phyloP scores from a whole-genome alignment of 2,888 invertebrate genomes.

The Drosophila atripex region DNA sequence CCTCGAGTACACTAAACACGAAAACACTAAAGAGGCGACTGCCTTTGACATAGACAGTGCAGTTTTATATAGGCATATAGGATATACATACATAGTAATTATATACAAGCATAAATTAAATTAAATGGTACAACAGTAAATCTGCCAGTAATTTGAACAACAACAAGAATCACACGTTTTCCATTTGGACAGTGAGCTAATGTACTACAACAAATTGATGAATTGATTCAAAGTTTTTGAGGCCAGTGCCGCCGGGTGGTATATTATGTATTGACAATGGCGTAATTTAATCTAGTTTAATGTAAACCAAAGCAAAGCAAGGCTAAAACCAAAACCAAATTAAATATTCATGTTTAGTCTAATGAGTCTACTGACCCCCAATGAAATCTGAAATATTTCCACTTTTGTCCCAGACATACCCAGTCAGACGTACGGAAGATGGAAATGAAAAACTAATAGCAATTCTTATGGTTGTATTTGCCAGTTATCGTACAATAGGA shows the following conservation, averaged over 20 bases:
- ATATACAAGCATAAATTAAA: constrained; percentile 44
- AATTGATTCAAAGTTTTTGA: constrained; percentile 66
- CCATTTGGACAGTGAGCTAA: constrained; percentile 77
- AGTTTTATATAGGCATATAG: constrained; percentile 52
- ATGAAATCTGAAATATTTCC: constrained; percentile 2
- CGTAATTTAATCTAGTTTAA: constrained; percentile 55
- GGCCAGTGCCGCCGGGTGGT: constrained; percentile 53
- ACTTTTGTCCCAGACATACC: constrained; percentile 9
- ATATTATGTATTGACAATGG: constrained; percentile 43
- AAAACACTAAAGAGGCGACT: constrained; percentile 9
- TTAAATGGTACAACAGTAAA: constrained; percentile 61
- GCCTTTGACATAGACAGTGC: constrained; percentile 21
- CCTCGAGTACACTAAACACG: constrained; percentile 9
- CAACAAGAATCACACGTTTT: constrained; percentile 78
- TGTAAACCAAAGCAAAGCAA: constrained; percentile 42
- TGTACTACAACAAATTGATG: constrained; percentile 74
- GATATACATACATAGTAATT: constrained; percentile 41
- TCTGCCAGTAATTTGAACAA: constrained; percentile 72
- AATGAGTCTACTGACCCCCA: constrained; percentile 22
- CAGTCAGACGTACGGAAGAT: constrained; percentile 30
- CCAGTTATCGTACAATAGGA: constrained; percentile 40
- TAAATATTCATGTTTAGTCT: constrained; percentile 48
- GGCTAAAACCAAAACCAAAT: constrained; percentile 38
- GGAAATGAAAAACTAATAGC: constrained; percentile 71
- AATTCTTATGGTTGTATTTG: constrained; percentile 82